Evolutionary conservation across 2,113 vertebrate genomes (phyloP), one percentile per base, ranked within the genome.

Genomic region (Oceanodroma tethys): DNA sequence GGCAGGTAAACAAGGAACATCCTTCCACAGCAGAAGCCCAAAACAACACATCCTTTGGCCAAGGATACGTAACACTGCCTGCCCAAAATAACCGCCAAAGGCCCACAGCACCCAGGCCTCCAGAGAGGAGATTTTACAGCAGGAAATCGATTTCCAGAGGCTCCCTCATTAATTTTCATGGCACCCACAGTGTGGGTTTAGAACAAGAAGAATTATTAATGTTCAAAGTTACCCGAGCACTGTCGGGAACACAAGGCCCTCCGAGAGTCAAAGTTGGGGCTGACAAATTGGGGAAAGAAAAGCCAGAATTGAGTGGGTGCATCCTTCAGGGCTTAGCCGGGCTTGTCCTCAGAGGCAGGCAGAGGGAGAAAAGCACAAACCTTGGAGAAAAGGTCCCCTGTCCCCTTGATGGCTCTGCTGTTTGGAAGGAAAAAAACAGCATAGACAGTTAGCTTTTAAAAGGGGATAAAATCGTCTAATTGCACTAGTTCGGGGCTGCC

Each of bases 121-220:
- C 75, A 70, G 47, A 93, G 70, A 95, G 79, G 88, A 94, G 34
- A 60, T 93, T 94, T 95, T 94, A 36, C 30, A 94, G 76, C 59
- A 95, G 63, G 50, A 94, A 97, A 97, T 96, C 96, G 94, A 97
- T 98, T 98, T 96, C 65, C 36, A 96, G 42, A 53, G 94, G n/a
- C 30, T 84, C 25, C 40, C 11, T 95, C 95, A 97, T 98, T 97
- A 96, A 98, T 98, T 98, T 98, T 97, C 89, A 96, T 87, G 94
- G 96, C 86, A 86, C 40, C 70, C 18, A 90, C 67, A 89, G 34
- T 66, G 75, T 89, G 50, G 42, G 67, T 97, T 96, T 66, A 86
- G 89, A 97, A 97, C 86, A 97, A 97, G 97, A 55, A 83, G 91
- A 96, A 88, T 94, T 96, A 97, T 97, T 98, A 96, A 98, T 98